phyloP scores from a whole-genome alignment of 1,140 invertebrate species.

The Papilio aristodemus region DNA sequence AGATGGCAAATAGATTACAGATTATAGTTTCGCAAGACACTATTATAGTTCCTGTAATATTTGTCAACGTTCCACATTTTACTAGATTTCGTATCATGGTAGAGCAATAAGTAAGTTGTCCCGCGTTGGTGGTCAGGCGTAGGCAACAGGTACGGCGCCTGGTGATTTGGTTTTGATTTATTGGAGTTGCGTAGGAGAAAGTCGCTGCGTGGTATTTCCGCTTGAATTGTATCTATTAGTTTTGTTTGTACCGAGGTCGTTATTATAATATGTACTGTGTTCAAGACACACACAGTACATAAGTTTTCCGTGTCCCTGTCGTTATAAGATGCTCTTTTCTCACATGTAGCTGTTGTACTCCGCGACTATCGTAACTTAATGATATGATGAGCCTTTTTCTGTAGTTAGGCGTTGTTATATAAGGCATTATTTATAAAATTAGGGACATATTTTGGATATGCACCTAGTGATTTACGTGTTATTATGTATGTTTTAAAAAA shows the following conservation, averaged over 20 bases:
- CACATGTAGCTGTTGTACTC: background rate
- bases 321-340: background rate
- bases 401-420: too few relatives aligned
- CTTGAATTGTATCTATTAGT: background rate
- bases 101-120: slow-evolving; percentile 6
- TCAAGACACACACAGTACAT: background rate
- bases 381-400: too few relatives aligned
- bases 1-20: background rate
- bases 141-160: slow-evolving; percentile 26
- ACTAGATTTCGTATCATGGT: background rate
- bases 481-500: too few relatives aligned
- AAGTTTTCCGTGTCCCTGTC: background rate
- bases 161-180: slow-evolving; percentile 30
- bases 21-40: background rate
- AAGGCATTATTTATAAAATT: too few relatives aligned
- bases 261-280: background rate
- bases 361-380: too few relatives aligned
- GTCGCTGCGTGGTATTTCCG: slow-evolving; percentile 6
- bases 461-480: too few relatives aligned
- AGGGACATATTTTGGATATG: too few relatives aligned
- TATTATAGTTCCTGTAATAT: background rate
- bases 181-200: slow-evolving; percentile 24
- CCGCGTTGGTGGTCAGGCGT: slow-evolving; percentile 23
- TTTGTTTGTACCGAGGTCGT: background rate
- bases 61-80: background rate